phyloP scores from a whole-genome alignment of 2,888 invertebrate species.

The Oscheius sp. region DNA sequence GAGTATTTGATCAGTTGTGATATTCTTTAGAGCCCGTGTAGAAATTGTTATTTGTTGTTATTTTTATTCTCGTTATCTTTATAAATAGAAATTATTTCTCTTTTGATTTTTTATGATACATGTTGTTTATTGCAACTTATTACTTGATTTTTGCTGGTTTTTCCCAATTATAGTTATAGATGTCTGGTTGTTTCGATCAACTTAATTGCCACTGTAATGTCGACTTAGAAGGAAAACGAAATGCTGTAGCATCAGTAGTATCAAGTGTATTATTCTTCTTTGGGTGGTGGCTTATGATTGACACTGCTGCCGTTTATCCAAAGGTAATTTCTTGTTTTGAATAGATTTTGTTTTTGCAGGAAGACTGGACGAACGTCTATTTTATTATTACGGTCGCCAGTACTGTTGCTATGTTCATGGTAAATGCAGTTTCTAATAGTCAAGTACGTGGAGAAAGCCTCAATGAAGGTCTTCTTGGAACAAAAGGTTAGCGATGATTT shows the following conservation, averaged over 20 bases:
- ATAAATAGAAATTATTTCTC: neutral
- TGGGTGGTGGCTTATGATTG: slow-evolving; percentile 98
- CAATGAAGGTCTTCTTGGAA: slow-evolving; percentile 77
- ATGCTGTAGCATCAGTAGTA: slow-evolving; percentile 86
- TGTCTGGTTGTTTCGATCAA: slow-evolving; percentile 69
- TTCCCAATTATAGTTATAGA: slow-evolving; percentile 32
- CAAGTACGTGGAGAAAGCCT: slow-evolving; percentile 77
- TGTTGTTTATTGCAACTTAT: neutral
- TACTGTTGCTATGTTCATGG: slow-evolving; percentile 93
- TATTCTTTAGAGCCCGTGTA: slow-evolving; percentile 8
- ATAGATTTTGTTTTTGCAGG: slow-evolving; percentile 29
- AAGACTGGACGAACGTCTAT: slow-evolving; percentile 79
- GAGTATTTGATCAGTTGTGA: slow-evolving; percentile 15
- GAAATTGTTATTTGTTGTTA: slow-evolving; percentile 12
- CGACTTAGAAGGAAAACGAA: slow-evolving; percentile 86
- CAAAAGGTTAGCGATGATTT: slow-evolving; percentile 79
- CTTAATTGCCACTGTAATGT: slow-evolving; percentile 74
- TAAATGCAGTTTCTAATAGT: slow-evolving; percentile 90
- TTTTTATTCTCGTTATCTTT: slow-evolving; percentile 4
- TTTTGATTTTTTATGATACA: neutral
- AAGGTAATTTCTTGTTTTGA: slow-evolving; percentile 62
- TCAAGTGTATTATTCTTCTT: slow-evolving; percentile 91
- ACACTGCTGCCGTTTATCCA: slow-evolving; percentile 85
- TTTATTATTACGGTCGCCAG: slow-evolving; percentile 94
- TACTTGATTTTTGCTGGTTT: slow-evolving; percentile 4